Base-by-base conservation (phyloP, 2,888 invertebrate genomes). In the Andrena trimmerana region DNA sequence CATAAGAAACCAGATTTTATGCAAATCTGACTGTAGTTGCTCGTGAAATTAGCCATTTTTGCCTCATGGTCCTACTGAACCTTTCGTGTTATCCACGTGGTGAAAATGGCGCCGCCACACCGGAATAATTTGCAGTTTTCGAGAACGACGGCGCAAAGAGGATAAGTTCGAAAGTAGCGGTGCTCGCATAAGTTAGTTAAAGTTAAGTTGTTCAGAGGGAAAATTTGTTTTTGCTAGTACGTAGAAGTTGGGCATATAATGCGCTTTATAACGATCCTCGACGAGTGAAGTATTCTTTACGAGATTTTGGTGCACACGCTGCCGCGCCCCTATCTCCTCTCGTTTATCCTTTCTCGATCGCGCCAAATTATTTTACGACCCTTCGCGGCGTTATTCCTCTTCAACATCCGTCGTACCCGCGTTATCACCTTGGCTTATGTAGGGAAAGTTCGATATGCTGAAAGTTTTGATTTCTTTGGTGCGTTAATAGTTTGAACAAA, bases 151-250 rank as follows among this genome's bases (percentile, higher is more conserved):
- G 48, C 54, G 67, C 63, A 69, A 81, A 73, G 74, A 70, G 81
- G 81, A 81, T 71, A 82, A 88, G 82, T 87, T 88, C 66, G 76
- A 69, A 84, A 84, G 73, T 66, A 54, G 78, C 54, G 68, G 71
- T 59, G 66, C 73, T 78, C 80, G 62, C 80, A 78, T 87, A 88
- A 87, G 82, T 88, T 88, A 75, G 89, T 88, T 87, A 88, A 84
- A 87, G 81, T 85, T 82, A 81, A 74, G 78, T 81, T 76, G 81
- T 72, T 78, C 84, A 60, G 73, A 52, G 79, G 59, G 57, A 50
- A 79, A 88, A 88, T 86, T 88, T 78, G 75, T 67, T 75, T 88
- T 73, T 78, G 68, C 65, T 69, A 75, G 75, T 68, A 73, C 79
- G 69, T 79, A 79, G 76, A 67, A 83, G 79, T 79, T 48, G 68